Evolutionary conservation across 1,140 invertebrate species (phyloP).

Genomic region (Scaptomyza montana): DNA sequence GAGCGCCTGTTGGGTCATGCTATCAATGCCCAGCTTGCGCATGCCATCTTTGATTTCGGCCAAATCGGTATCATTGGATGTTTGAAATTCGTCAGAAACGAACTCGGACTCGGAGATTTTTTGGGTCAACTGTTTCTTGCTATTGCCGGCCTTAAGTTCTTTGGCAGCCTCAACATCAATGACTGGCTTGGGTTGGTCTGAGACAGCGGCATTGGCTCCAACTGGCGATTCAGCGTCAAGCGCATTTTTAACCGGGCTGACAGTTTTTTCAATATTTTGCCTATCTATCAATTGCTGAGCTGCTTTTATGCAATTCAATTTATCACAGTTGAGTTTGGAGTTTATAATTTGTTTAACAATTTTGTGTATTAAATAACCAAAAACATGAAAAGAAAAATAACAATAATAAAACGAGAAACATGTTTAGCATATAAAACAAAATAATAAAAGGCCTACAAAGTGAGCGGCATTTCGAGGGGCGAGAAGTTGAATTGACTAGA

Average conservation of each 20-base stretch:
- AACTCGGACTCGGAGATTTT: constrained; percentile 85
- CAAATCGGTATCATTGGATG: constrained; percentile 85
- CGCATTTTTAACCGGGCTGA: constrained; percentile 7
- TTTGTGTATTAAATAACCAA: constrained; percentile 45
- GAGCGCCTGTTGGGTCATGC: constrained; percentile 78
- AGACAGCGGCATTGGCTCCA: constrained; percentile 16
- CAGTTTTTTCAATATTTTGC: constrained; percentile 38
- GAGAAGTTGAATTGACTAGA: constrained; percentile 17
- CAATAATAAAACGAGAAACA: constrained; percentile 9
- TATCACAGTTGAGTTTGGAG: constrained; percentile 44
- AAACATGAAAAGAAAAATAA: constrained; percentile 45
- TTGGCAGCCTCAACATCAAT: constrained; percentile 41
- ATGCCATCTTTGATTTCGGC: constrained; percentile 88
- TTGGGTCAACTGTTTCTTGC: constrained; percentile 31
- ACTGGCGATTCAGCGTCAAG: constrained; percentile 24
- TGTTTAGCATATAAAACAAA: background rate
- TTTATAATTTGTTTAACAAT: constrained; percentile 23
- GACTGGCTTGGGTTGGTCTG: constrained; percentile 55
- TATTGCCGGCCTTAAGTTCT: constrained; percentile 9
- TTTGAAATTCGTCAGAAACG: constrained; percentile 88
- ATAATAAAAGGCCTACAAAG: constrained; percentile 1
- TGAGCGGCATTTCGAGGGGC: constrained; percentile 8
- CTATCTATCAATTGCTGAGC: constrained; percentile 27
- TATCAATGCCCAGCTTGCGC: constrained; percentile 86
- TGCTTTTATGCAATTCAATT: constrained; percentile 36